Percentiles rank a stretch among this genome's conserved stretches.
phyloP scores from a whole-genome alignment of 2,797 vertebrate species.

The Ctenopoma multispine region DNA sequence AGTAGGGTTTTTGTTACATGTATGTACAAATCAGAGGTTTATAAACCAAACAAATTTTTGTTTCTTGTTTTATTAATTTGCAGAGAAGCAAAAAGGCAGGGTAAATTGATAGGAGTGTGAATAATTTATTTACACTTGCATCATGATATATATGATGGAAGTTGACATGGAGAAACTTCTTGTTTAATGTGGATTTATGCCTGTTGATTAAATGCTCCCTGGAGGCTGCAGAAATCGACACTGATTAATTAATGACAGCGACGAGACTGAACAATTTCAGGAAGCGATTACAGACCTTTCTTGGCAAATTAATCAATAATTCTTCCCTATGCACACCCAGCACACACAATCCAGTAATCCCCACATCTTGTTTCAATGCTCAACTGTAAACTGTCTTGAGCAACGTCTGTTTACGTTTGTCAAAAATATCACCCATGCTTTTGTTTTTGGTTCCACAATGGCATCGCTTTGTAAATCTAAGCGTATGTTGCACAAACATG shows the following conservation, averaged over 20 bases:
- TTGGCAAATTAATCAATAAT: constrained; percentile 70
- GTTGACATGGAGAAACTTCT: constrained; percentile 31
- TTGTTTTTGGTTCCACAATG: constrained; percentile 76
- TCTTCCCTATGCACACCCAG: constrained; percentile 52
- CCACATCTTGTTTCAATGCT: constrained; percentile 82
- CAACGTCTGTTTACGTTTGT: constrained; percentile 82
- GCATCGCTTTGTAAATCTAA: constrained; percentile 81
- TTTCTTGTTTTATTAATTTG: constrained; percentile 23
- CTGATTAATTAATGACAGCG: constrained; percentile 67
- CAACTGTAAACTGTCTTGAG: constrained; percentile 75
- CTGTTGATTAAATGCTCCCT: constrained; percentile 37
- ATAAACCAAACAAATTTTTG: not conserved
- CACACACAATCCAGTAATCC: constrained; percentile 58
- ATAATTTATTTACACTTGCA: constrained; percentile 14
- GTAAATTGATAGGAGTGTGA: not conserved
- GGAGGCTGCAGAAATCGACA: constrained; percentile 36
- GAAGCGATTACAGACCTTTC: constrained; percentile 63
- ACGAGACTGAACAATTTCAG: constrained; percentile 62
- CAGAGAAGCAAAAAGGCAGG: not conserved
- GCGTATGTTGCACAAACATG: constrained; percentile 84
- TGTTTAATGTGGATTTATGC: constrained; percentile 48
- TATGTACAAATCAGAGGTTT: not conserved
- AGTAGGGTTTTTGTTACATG: not conserved
- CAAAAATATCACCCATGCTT: constrained; percentile 78
- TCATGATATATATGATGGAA: constrained; percentile 15